These are phyloP conservation scores for Drosophila tropicalis DNA, from an alignment of 1,140 invertebrate genomes.

Conservation along the genomic window DNA sequence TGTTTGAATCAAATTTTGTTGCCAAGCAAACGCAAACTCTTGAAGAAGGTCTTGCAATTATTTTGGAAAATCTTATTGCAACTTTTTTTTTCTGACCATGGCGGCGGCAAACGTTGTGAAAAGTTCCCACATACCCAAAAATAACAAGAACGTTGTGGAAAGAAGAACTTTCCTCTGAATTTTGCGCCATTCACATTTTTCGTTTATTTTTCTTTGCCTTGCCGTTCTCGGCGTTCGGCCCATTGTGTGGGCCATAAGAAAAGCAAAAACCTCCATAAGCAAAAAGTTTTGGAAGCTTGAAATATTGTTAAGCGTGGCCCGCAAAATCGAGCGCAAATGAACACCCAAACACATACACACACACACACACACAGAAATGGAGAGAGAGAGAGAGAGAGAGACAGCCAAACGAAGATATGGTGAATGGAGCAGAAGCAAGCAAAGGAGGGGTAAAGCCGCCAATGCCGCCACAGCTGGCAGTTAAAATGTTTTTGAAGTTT, in stretches of 20 bases:
- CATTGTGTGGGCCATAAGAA: slow-evolving; percentile 47
- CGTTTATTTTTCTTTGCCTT: slow-evolving; percentile 34
- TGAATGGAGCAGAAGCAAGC: slow-evolving; percentile 1
- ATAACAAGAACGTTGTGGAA: neutral
- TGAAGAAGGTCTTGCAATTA: slow-evolving; percentile 6
- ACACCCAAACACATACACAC: slow-evolving; percentile 19
- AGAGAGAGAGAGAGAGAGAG: neutral
- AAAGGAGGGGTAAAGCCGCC: neutral
- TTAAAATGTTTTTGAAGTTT: slow-evolving; percentile 59
- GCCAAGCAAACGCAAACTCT: neutral
- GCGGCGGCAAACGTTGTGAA: neutral
- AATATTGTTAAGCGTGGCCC: slow-evolving; percentile 70
- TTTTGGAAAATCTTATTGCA: slow-evolving; percentile 1
- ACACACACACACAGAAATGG: neutral
- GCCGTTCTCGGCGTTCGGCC: slow-evolving; percentile 36
- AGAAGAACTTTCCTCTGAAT: slow-evolving; percentile 35
- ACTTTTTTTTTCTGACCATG: neutral
- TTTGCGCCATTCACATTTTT: slow-evolving; percentile 62
- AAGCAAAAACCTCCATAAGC: slow-evolving; percentile 38
- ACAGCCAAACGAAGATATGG: slow-evolving; percentile 2
- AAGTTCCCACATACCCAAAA: slow-evolving; percentile 4
- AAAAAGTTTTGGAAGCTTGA: slow-evolving; percentile 73
- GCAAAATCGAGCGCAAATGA: slow-evolving; percentile 58
- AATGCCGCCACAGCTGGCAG: slow-evolving; percentile 55
- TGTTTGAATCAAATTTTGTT: neutral